These are phyloP conservation scores for Octopus bimaculoides DNA, from an alignment of 1,140 invertebrate species.

Conservation along the genomic window DNA sequence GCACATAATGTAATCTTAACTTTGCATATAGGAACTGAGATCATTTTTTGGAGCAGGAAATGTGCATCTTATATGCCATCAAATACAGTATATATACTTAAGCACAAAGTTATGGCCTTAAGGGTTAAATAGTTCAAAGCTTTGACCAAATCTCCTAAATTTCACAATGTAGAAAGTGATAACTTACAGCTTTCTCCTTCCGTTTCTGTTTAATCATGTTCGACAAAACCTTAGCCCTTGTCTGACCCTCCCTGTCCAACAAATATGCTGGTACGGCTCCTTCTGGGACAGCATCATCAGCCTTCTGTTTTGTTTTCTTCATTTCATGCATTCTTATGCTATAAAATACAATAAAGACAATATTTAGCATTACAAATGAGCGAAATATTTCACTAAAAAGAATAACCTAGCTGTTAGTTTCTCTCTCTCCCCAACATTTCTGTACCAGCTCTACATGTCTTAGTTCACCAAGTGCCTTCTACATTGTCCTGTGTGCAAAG, in stretches of 20 bases:
- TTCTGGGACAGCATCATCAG: constrained; percentile 76
- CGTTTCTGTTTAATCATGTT: constrained; percentile 99
- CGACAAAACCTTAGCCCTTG: constrained; percentile 90
- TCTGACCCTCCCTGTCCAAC: constrained; percentile 93
- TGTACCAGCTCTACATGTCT: background rate
- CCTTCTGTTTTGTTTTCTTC: constrained; percentile 74
- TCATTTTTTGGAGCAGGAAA: too few species aligned
- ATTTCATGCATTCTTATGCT: constrained; percentile 62
- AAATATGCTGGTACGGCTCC: constrained; percentile 95
- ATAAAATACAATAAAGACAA: constrained; percentile 10
- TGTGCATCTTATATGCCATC: too few species aligned
- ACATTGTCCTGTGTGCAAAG: background rate
- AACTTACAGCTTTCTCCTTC: constrained; percentile 88
- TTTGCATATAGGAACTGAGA: too few species aligned
- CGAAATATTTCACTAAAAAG: background rate
- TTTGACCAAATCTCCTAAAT: too few species aligned
- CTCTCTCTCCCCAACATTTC: background rate
- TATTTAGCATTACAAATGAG: background rate
- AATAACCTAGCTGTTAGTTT: background rate
- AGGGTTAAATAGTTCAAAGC: too few species aligned
- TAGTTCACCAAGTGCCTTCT: background rate
- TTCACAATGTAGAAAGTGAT: background rate
- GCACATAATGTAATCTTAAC: too few species aligned
- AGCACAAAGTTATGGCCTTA: too few species aligned
- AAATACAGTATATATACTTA: too few species aligned